Evolutionary conservation across 2,797 vertebrate genomes (phyloP), one percentile per base, ranked within the genome.

Genomic region (Alauda arvensis): DNA sequence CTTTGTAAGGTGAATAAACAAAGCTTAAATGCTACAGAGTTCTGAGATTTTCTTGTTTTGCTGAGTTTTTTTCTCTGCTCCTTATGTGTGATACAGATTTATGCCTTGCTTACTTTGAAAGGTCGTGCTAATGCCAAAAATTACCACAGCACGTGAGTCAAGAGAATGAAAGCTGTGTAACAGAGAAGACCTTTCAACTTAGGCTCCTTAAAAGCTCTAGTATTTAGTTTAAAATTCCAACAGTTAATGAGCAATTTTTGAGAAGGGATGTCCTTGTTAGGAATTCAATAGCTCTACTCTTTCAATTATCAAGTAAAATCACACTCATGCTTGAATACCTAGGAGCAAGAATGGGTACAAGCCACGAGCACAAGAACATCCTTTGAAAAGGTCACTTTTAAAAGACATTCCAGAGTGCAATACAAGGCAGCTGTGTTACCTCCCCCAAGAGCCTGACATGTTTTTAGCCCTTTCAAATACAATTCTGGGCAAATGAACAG

Each of bases 241-340:
- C 56, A 55, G 78, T 66, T 91, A 89, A 88, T 14, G 31, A 94
- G 71, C 71, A 65, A 68, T 84, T 90, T 86, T 89, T 79, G 75
- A 83, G 78, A 89, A 77, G 76, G 62, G 83, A 85, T 80, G 72
- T 86, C 85, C 89, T 90, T 75, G 77, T 92, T 88, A 94, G 81
- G 72, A 82, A 80, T 89, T 94, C 83, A 86, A 82, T 65, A 89
- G 92, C 71, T 74, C 80, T 40, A 49, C 76, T 92, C 85, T 86
- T 89, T 91, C 87, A 89, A 84, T 91, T 87, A 91, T 62, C 78
- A 75, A 91, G 72, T n/a, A 92, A 89, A 87, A 88, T 88, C 86
- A 88, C 83, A 85, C 83, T 90, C 69, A 56, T 60, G 55, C 65
- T 77, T 77, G 79, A 93, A 90, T 71, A 89, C 82, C 69, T 91